Base-by-base conservation (phyloP, 2,888 invertebrate genomes). In the Harmothoe impar region DNA sequence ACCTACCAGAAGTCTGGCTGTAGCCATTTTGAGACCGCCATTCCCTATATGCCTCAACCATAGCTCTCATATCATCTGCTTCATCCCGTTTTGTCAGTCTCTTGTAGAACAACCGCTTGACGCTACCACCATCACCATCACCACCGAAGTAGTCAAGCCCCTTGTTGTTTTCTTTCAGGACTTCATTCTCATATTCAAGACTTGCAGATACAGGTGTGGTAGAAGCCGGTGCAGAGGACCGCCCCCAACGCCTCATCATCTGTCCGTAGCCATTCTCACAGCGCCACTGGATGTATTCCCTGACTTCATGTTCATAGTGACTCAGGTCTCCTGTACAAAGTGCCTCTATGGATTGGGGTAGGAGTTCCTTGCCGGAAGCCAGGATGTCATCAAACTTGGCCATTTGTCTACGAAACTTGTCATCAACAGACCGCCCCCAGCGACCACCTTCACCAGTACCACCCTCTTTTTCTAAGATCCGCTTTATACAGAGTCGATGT, bases 281-380 rank as follows among this genome's bases (percentile, higher is more conserved):
- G 35, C 89, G 89, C 89, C 89, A 89, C 25, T 20, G n/a, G n/a
- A 68, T 68, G 68, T 89, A 89, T 17, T 89, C 89, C 29, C 86
- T 25, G 31, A 86, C 29, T 1, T 86, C 54, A 20, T 54, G 86
- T 25, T 33, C 56, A 25, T 54, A 86, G n/a, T 54, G 86, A 29
- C 86, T 54, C 7, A n/a, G 0, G 33, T 54, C 54, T 5, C 86
- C 54, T 5, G 54, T 15, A 54, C 86, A 86, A 12, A 81, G 43
- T 0, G 25, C 86, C 56, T 52, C 86, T 20, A 86, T 52, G 10
- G 86, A 86, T 10, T 52, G 52, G 0, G 54, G 12, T 54, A 54
- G 54, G 56, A 52, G 54, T 0, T 52, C 10, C 54, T 89, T 72
- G 17, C 31, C 56, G 10, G 20, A 1, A 15, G 68, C 89, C 25